Evolutionary conservation across 2,797 vertebrate genomes (phyloP).

Genomic region (Vultur gryphus): DNA sequence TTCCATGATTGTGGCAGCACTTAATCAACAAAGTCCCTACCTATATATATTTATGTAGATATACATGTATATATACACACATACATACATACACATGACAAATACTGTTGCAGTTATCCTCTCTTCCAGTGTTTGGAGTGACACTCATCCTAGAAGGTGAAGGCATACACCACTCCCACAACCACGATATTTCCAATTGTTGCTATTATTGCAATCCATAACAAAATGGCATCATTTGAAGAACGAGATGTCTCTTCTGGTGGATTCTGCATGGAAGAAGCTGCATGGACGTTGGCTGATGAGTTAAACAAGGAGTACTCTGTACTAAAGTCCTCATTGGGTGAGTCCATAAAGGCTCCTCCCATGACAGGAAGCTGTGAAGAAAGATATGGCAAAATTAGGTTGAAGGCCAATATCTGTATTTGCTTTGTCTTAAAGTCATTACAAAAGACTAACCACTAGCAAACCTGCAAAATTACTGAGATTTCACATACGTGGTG

Average conservation of each 20-base stretch:
- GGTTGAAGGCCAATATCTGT: neutral
- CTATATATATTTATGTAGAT: slow-evolving; percentile 52
- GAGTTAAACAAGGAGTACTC: slow-evolving; percentile 98
- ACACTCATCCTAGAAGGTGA: slow-evolving; percentile 86
- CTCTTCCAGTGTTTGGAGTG: neutral
- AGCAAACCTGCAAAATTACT: neutral
- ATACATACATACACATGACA: slow-evolving; percentile 36
- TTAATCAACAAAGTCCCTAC: slow-evolving; percentile 35
- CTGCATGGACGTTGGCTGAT: slow-evolving; percentile 88
- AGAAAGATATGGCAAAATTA: slow-evolving; percentile 36
- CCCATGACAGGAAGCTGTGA: slow-evolving; percentile 96
- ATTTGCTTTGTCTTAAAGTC: neutral
- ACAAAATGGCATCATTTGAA: slow-evolving; percentile 93
- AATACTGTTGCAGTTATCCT: slow-evolving; percentile 10
- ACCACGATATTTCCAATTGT: slow-evolving; percentile 98
- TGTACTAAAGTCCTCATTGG: slow-evolving; percentile 92
- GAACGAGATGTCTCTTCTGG: slow-evolving; percentile 85
- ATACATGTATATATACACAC: slow-evolving; percentile 54
- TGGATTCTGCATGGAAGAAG: slow-evolving; percentile 79
- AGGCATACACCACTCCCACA: slow-evolving; percentile 95
- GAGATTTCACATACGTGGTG: accelerated
- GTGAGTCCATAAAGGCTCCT: slow-evolving; percentile 97
- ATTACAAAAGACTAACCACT: neutral
- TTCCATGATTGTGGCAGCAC: neutral
- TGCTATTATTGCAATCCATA: slow-evolving; percentile 97